phyloP scores from a whole-genome alignment of 2,797 vertebrate genomes.

The Heliangelus exortis region DNA sequence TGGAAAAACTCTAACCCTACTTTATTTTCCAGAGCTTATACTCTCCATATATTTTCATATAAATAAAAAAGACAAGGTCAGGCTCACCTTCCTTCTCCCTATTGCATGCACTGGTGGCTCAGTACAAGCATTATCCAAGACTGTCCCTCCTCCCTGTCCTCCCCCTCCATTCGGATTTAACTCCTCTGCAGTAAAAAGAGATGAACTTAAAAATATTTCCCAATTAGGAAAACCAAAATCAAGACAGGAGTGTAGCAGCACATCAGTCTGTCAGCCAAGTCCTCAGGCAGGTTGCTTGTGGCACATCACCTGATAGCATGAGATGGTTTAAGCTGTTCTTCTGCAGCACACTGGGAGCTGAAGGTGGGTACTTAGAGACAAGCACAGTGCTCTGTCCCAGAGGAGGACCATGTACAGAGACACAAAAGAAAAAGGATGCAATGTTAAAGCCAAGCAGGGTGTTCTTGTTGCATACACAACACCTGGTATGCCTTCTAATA shows the following conservation, averaged over 20 bases:
- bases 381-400: not conserved
- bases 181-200: not conserved
- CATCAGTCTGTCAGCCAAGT: not conserved
- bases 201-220: not conserved
- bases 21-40: not conserved
- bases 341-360: not conserved
- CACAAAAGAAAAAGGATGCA: not conserved
- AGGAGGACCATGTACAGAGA: not conserved
- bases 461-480: not conserved
- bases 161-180: not conserved
- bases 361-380: not conserved
- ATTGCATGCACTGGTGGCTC: not conserved
- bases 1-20: not conserved
- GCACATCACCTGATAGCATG: not conserved
- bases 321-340: not conserved
- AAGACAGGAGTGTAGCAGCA: not conserved
- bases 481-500: rapidly evolving
- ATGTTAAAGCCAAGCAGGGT: not conserved
- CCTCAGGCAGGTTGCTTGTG: not conserved
- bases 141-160: not conserved
- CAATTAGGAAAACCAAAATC: not conserved
- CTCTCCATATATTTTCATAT: not conserved
- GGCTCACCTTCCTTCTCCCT: not conserved
- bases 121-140: not conserved
- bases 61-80: not conserved